Base-by-base conservation (phyloP, 1,140 invertebrate species). In the Drosophila jambulina region DNA sequence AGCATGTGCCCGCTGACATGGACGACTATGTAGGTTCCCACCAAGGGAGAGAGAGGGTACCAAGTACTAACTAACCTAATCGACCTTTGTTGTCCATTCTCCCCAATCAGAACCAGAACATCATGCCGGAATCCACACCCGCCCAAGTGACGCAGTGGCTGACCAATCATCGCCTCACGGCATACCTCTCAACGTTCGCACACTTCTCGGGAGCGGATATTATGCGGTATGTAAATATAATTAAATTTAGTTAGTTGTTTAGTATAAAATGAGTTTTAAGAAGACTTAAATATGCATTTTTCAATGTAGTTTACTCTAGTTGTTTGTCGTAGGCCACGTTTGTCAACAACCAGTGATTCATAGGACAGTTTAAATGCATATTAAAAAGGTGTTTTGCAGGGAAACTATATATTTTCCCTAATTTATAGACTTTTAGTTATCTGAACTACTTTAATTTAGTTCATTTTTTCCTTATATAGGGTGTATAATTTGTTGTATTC, bases 171-270 rank as follows among this genome's bases (percentile, higher is more conserved):
- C 95, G 97, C 64, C 98, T 98, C 93, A 94, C 94, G 15, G 94
- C 95, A 60, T 97, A 97, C 88, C 93, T 95, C 3, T 93, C 94
- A 36, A 96, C 96, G 2, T 98, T 99, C 92, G 93, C 95, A 49
- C 97, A 96, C 91, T 99, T 98, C 94, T 96, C 96, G 49, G 98
- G 97, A 51, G 95, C 96, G 36, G 98, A 99, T 94, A 95, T 99
- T 77, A 93, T 99, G 59, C 88, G 91, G 91, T 92, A 23, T 65
- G 78, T 80, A 9, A 12, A 23, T 25, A 12, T 10, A 15, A 4
- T 17, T 48, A 5, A 27, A n/a, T 25, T 4, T 2, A 12, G 32
- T 34, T 12, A 12, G 32, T 34, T 34, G n/a, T n/a, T n/a, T n/a
- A n/a, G n/a, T 29, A 32, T 32, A 51, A 36, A 15, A 0, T 34